These are phyloP conservation scores for Cairina moschata DNA, from an alignment of 2,113 vertebrate species.

Conservation along the genomic window DNA sequence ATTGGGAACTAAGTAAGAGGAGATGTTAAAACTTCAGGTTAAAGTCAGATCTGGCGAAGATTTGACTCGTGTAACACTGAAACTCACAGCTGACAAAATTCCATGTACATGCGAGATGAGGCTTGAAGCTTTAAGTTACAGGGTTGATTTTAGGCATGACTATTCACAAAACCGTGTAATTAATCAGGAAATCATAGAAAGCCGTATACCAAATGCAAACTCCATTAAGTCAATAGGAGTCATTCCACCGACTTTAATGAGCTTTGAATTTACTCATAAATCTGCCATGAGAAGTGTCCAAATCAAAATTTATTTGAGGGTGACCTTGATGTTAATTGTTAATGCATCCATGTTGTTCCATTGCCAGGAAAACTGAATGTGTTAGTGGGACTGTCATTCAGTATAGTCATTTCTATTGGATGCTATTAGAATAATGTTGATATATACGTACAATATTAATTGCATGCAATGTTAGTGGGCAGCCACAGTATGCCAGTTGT, in stretches of 20 bases:
- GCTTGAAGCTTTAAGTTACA: neutral
- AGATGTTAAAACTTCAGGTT: neutral
- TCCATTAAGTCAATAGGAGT: conserved; percentile 45
- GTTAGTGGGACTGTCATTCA: neutral
- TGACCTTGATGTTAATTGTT: conserved; percentile 64
- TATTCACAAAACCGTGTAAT: conserved; percentile 49
- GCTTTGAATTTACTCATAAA: conserved; percentile 57
- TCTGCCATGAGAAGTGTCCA: conserved; percentile 42
- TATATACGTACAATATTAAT: neutral
- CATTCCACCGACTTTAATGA: neutral
- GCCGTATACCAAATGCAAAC: conserved; percentile 19
- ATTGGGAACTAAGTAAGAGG: neutral
- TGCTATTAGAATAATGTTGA: neutral
- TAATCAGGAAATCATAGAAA: conserved; percentile 25
- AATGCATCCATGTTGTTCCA: conserved; percentile 33
- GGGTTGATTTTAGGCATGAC: conserved; percentile 19
- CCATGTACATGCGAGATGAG: neutral
- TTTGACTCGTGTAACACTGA: neutral
- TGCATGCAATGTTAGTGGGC: neutral
- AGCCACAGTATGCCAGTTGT: neutral
- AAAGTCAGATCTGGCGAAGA: neutral
- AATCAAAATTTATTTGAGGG: conserved; percentile 53
- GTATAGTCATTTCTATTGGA: neutral
- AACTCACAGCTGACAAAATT: neutral
- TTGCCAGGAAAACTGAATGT: neutral